Conservation (phyloP, 1,140 invertebrate genomes). For the Cydia splendana region DNA sequence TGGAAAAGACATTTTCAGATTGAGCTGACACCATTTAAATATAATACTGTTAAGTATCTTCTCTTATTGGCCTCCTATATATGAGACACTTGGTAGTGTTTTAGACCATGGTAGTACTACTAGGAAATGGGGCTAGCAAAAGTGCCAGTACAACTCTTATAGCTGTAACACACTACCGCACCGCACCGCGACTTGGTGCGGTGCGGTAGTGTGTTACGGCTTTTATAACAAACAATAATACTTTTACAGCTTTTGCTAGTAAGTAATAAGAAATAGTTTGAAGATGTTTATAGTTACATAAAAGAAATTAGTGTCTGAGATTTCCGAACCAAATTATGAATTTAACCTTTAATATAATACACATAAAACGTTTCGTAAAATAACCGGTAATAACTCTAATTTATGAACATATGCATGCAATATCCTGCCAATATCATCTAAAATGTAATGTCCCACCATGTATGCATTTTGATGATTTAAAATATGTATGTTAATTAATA, state of each 20-base stretch:
- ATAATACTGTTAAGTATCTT: neutral
- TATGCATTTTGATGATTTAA: too few species aligned
- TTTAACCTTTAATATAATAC: too few species aligned
- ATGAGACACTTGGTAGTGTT: neutral
- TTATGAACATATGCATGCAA: neutral
- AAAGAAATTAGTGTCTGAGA: neutral
- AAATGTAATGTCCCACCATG: neutral
- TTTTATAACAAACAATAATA: too few species aligned
- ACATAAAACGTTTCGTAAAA: too few species aligned
- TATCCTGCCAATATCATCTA: neutral
- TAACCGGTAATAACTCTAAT: too few species aligned
- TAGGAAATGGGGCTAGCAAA: neutral
- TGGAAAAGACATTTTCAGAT: conserved; percentile 12
- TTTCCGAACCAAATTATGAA: neutral
- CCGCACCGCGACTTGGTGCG: too few species aligned
- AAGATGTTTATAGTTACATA: neutral
- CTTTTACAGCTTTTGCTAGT: too few species aligned
- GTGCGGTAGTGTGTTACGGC: too few species aligned
- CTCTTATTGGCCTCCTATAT: neutral
- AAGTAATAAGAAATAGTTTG: too few species aligned
- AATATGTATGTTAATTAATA: too few species aligned
- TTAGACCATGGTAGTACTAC: neutral
- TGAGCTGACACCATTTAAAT: conserved; percentile 22
- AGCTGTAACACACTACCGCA: too few species aligned
- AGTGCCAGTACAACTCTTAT: neutral